phyloP scores from a whole-genome alignment of 2,888 invertebrate genomes.

The Holacanthella duospinosa region DNA sequence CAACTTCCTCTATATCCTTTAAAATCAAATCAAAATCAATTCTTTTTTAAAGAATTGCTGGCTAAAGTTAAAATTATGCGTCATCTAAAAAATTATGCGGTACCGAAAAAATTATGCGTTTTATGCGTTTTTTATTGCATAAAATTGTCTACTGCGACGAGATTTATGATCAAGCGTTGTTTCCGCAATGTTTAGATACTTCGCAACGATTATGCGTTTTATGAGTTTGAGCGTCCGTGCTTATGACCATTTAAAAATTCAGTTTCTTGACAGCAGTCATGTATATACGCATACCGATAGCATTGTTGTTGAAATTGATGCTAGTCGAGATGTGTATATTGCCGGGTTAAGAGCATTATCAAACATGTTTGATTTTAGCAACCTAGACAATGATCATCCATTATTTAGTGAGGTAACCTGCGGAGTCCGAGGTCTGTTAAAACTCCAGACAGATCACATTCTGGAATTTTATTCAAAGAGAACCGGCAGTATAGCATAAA shows the following conservation, averaged over 20 bases:
- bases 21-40: too few species aligned
- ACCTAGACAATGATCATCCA: not conserved
- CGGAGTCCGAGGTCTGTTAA: not conserved
- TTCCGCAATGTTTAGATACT: too few species aligned
- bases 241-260: not conserved
- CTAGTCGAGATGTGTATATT: not conserved
- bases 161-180: too few species aligned
- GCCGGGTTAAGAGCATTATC: not conserved
- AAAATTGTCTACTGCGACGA: too few species aligned
- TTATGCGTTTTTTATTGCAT: too few species aligned
- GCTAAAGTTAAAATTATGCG: too few species aligned
- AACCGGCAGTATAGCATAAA: not conserved
- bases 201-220: too few species aligned
- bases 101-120: too few species aligned
- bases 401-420: not conserved
- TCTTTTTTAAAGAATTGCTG: too few species aligned
- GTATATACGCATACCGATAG: not conserved
- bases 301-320: not conserved
- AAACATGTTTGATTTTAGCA: not conserved
- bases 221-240: not conserved
- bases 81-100: too few species aligned
- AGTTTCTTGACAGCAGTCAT: not conserved
- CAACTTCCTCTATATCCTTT: too few species aligned
- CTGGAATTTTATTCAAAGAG: not conserved
- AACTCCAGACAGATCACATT: not conserved